Evolutionary conservation across 2,113 vertebrate species (phyloP), one percentile per base, ranked within the genome.

Genomic region (Stigmatopora argus): DNA sequence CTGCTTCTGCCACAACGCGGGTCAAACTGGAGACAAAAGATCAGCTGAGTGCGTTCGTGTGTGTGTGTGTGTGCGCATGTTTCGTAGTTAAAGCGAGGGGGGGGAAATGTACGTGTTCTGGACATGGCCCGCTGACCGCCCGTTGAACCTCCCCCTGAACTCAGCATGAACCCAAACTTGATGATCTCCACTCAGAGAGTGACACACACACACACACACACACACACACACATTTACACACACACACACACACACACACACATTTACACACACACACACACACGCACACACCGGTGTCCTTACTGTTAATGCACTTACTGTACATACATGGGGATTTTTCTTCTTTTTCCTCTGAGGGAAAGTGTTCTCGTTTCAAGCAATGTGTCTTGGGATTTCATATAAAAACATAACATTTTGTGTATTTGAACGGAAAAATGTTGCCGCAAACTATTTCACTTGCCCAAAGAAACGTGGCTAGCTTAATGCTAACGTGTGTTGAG

Each of bases 81-180:
- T 7, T n/a, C 49, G 65, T 6, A n/a, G 23, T 7, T n/a, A 41
- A 1, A 13, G 48, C 12, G 68, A 44, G 62, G 61, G 77, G n/a
- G 48, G 64, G 68, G 67, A 78, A 74, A 63, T 55, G 64, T 79
- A 69, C 66, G 66, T 78, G 74, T 70, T 79, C 80, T 78, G 73
- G 46, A 75, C 71, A 72, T 77, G 78, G 83, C 85, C 84, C 23
- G 82, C 77, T 91, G 90, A 91, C 91, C 90, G 87, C 35, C 78
- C 58, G 79, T 70, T 91, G 90, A 92, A 92, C 91, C 84, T 82
- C 74, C 53, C 80, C 63, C 79, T 92, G 89, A 91, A 91, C 91
- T 92, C 80, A 83, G 73, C 78, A 86, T 91, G 90, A 92, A 92
- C 91, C 82, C 79, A 80, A 88, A 91, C 88, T 91, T 89, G 86